Evolutionary conservation across 2,797 vertebrate genomes (phyloP), one percentile per base, ranked within the genome.

Genomic region (Rhynchotus rufescens): DNA sequence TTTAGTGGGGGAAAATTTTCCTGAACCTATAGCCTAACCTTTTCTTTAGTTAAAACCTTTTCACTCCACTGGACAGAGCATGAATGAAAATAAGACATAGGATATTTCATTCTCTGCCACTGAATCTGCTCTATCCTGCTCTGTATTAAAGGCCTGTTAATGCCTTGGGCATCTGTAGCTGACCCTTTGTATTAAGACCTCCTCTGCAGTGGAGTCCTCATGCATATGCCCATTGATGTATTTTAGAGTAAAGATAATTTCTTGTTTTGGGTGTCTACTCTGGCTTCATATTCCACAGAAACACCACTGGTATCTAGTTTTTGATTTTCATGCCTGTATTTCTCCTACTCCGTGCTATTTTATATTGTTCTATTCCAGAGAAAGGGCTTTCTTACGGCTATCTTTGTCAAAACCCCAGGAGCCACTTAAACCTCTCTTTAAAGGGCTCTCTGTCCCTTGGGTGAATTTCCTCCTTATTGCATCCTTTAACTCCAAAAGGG

Each of bases 121-220:
- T 25, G 66, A 92, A 67, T 80, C 34, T 84, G 65, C 62, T 84
- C 54, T 57, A 1, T 62, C 56, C 83, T 17, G 21, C 92, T 65
- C 85, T 73, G 1, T 69, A 85, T 75, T 86, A 83, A 92, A 94
- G 73, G 80, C 60, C n/a, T 73, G 36, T 30, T 79, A 26, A 79
- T 3, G 80, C 95, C 88, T 77, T 57, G 56, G 81, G 82, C 88
- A 87, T 22, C 38, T 76, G 74, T 8, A 67, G 64, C 86, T 83
- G 92, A 88, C 88, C 90, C 92, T 94, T 89, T 91, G 90, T 68
- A 71, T 89, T 73, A 93, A 87, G 79, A 72, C 71, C 66, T 89
- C 66, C 32, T 92, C 86, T 67, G 84, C 57, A 76, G 56, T 17
- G 6, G 72, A 6, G 64, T 40, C 36, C 44, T 93, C 73, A 76